These are phyloP conservation scores for Leucophenga varia DNA, from an alignment of 1,140 invertebrate species.

Conservation along the genomic window DNA sequence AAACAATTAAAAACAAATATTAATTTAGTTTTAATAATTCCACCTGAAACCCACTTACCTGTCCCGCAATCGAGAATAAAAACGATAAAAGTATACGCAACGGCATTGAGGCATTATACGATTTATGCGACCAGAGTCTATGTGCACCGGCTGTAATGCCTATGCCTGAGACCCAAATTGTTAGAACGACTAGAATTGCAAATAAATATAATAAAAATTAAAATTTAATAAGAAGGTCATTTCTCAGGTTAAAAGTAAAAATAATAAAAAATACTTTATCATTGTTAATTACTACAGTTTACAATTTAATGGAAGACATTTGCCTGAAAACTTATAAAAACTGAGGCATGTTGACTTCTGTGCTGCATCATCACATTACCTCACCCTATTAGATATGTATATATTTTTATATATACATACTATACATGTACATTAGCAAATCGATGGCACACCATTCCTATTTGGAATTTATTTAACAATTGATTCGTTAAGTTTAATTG, in stretches of 20 bases:
- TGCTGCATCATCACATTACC: too few relatives aligned
- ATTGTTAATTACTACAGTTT: too few relatives aligned
- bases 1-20: slow-evolving; percentile 3
- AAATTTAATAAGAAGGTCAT: too few relatives aligned
- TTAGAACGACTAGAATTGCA: slow-evolving; percentile 63
- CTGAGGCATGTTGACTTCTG: too few relatives aligned
- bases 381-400: too few relatives aligned
- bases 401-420: too few relatives aligned
- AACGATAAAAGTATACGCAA: slow-evolving; percentile 70
- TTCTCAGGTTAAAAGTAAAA: too few relatives aligned
- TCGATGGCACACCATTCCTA: neutral
- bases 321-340: too few relatives aligned
- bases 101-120: slow-evolving; percentile 79
- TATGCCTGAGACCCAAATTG: slow-evolving; percentile 60
- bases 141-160: slow-evolving; percentile 82
- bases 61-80: slow-evolving; percentile 71
- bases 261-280: too few relatives aligned
- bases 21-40: neutral
- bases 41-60: slow-evolving; percentile 53
- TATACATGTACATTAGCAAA: too few relatives aligned
- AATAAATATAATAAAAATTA: neutral
- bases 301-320: too few relatives aligned
- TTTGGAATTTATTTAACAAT: slow-evolving; percentile 33
- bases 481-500: slow-evolving; percentile 45
- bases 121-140: slow-evolving; percentile 79